phyloP scores from a whole-genome alignment of 1,140 invertebrate species.

The Acromyrmex heyeri region DNA sequence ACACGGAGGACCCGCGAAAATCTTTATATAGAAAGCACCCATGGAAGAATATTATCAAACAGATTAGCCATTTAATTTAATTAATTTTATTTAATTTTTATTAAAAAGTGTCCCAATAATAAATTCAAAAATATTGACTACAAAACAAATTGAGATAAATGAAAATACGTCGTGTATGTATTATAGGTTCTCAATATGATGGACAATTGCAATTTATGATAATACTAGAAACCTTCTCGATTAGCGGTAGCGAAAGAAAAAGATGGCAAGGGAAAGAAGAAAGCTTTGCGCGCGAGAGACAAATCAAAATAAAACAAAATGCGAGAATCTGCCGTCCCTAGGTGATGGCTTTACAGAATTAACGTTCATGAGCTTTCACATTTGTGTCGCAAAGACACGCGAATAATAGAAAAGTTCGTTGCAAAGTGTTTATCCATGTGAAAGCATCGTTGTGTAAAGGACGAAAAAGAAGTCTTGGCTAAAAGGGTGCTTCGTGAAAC shows the following conservation, averaged over 20 bases:
- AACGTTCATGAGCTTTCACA: slow-evolving; percentile 45
- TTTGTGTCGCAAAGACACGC: slow-evolving; percentile 56
- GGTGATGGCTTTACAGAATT: slow-evolving; percentile 54
- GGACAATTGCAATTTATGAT: background rate
- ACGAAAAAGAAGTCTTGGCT: slow-evolving; percentile 41
- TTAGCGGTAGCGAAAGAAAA: background rate
- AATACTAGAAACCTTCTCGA: background rate
- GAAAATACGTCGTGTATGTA: background rate
- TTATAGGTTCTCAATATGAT: background rate
- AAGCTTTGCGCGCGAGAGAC: slow-evolving; percentile 21
- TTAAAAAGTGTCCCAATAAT: no score
- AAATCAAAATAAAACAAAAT: slow-evolving; percentile 34
- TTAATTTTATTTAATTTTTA: no score
- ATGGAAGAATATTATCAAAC: no score
- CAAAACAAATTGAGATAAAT: background rate
- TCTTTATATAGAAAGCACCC: no score
- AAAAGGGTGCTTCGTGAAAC: slow-evolving; percentile 55
- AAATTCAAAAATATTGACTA: no score
- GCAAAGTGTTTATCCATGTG: slow-evolving; percentile 29
- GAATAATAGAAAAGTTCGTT: slow-evolving; percentile 58
- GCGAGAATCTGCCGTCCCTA: slow-evolving; percentile 35
- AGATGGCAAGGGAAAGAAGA: background rate
- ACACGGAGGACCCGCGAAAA: no score
- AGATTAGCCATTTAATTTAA: no score
- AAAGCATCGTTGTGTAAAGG: background rate